A percentile compares a stretch with the other conserved stretches of the same genome.
phyloP scores from a whole-genome alignment of 2,113 vertebrate genomes.

The Scomber scombrus region DNA sequence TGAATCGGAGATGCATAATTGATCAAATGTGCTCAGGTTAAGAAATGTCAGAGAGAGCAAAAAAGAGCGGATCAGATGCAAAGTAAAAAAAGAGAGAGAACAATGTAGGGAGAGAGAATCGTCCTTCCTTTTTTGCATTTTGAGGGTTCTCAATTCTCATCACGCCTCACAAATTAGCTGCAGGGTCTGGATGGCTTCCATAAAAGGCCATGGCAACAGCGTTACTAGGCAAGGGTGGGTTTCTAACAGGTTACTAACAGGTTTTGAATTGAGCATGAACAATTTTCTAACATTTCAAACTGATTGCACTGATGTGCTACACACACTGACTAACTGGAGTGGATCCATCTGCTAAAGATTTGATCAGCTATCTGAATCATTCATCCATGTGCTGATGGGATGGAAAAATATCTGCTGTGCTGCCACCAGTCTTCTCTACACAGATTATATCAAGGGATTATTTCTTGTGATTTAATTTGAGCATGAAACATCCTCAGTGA shows the following conservation, averaged over 20 bases:
- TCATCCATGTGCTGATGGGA: neutral
- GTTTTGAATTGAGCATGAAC: constrained; percentile 16
- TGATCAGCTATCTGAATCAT: constrained; percentile 20
- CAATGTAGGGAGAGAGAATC: constrained; percentile 14
- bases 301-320: constrained; percentile 12
- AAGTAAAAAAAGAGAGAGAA: neutral
- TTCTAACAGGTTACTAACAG: constrained; percentile 38
- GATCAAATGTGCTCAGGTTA: neutral
- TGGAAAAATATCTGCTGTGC: neutral
- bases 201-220: constrained; percentile 79
- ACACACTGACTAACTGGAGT: constrained; percentile 32
- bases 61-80: neutral
- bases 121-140: constrained; percentile 66
- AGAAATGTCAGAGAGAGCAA: constrained; percentile 28
- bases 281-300: constrained; percentile 7
- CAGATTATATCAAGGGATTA: neutral
- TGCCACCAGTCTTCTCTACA: neutral
- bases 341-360: constrained; percentile 43
- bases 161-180: constrained; percentile 68
- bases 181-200: constrained; percentile 62
- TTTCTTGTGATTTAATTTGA: neutral
- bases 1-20: constrained; percentile 2
- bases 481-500: neutral
- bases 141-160: constrained; percentile 76
- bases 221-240: constrained; percentile 73